These are phyloP conservation scores for Drosophila rellima DNA, from an alignment of 2,888 invertebrate species.

Conservation along the genomic window DNA sequence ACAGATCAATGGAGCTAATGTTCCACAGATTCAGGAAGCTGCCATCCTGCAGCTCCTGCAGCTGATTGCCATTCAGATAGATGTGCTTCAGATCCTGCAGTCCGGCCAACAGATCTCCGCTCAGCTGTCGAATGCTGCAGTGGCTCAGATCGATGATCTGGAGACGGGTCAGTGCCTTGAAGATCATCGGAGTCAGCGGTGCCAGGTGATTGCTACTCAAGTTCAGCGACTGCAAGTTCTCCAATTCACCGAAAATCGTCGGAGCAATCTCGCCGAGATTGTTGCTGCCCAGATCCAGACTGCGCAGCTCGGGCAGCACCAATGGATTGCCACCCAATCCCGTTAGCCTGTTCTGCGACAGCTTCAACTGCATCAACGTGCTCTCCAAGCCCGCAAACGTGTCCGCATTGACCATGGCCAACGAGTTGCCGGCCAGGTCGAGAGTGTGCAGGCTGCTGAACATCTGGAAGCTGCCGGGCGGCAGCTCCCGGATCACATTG, in stretches of 20 bases:
- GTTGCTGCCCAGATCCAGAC: conserved; percentile 92
- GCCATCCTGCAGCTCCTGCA: conserved; percentile 92
- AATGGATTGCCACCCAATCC: conserved; percentile 89
- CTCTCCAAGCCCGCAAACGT: conserved; percentile 92
- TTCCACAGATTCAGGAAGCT: conserved; percentile 92
- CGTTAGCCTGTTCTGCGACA: conserved; percentile 91
- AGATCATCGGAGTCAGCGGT: conserved; percentile 88
- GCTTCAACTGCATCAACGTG: conserved; percentile 89
- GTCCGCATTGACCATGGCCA: conserved; percentile 90
- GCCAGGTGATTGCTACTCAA: conserved; percentile 91
- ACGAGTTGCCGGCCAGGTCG: conserved; percentile 92
- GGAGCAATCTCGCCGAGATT: conserved; percentile 90
- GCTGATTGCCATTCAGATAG: conserved; percentile 90
- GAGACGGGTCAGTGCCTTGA: conserved; percentile 90
- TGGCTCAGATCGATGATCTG: conserved; percentile 91
- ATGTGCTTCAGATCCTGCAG: conserved; percentile 89
- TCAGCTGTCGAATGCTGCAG: conserved; percentile 91
- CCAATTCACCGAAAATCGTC: conserved; percentile 89
- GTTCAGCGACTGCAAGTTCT: conserved; percentile 90
- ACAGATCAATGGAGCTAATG: conserved; percentile 91
- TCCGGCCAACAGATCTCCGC: conserved; percentile 90
- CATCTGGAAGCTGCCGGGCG: conserved; percentile 92
- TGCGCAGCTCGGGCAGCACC: conserved; percentile 88
- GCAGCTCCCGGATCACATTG: conserved; percentile 95
- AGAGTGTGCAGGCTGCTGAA: conserved; percentile 90